phyloP scores from a whole-genome alignment of 2,888 invertebrate species.

The Eristalis intricaria region DNA sequence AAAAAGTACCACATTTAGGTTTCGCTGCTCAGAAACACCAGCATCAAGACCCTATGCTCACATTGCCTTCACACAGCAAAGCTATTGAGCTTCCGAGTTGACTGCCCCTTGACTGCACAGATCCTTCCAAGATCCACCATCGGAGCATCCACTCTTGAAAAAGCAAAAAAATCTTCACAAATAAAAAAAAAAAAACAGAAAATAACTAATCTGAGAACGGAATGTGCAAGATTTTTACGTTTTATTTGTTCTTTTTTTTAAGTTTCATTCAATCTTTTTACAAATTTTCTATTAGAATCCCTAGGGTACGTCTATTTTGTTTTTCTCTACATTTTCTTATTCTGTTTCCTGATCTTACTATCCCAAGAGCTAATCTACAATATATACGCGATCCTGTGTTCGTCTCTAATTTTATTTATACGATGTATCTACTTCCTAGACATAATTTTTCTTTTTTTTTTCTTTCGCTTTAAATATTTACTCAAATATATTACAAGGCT shows the following conservation, averaged over 20 bases:
- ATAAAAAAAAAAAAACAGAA: not conserved
- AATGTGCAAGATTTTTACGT: conserved; percentile 40
- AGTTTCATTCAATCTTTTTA: conserved; percentile 30
- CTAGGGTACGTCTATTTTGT: conserved; percentile 7
- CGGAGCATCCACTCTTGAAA: not conserved
- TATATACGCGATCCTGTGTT: conserved; percentile 8
- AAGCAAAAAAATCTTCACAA: conserved; percentile 2
- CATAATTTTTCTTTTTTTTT: conserved; percentile 8
- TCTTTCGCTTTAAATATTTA: conserved; percentile 43
- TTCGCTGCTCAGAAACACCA: no score
- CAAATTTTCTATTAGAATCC: conserved; percentile 49
- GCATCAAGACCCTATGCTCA: no score
- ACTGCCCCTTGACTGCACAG: not conserved
- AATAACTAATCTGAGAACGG: conserved; percentile 2
- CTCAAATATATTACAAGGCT: conserved; percentile 70
- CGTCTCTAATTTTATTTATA: conserved; percentile 43
- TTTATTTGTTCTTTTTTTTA: not conserved
- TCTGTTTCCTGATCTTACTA: conserved; percentile 21
- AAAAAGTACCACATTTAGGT: no score
- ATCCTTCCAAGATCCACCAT: not conserved
- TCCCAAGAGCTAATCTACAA: conserved; percentile 39
- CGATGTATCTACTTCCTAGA: conserved; percentile 57
- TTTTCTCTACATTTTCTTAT: conserved; percentile 17
- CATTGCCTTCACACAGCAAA: no score
- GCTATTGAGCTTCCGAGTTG: no score